These are phyloP conservation scores for Drosophila kambysellisi DNA, from an alignment of 2,888 invertebrate genomes.

Conservation along the genomic window DNA sequence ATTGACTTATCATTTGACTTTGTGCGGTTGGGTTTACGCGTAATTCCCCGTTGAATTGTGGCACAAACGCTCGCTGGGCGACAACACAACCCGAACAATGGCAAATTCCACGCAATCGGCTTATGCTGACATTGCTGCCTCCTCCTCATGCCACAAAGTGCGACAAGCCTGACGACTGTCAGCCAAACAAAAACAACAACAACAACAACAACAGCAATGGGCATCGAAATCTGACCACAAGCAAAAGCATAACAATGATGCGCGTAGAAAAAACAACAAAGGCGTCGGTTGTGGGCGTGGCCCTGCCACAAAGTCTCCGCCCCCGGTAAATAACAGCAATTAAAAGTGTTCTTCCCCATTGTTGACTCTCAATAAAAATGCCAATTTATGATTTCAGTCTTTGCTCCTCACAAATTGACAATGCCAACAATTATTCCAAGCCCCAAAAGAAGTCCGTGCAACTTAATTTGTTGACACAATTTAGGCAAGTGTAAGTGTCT, in stretches of 20 bases:
- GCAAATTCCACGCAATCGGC: constrained; percentile 79
- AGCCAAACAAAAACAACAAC: constrained; percentile 36
- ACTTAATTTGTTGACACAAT: neutral
- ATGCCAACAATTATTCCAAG: constrained; percentile 34
- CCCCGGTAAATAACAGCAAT: constrained; percentile 58
- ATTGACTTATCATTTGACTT: constrained; percentile 80
- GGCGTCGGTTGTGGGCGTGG: constrained; percentile 16
- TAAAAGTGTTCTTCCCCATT: constrained; percentile 53
- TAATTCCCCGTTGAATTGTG: constrained; percentile 55
- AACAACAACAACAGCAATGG: constrained; percentile 25
- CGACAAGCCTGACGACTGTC: constrained; percentile 41
- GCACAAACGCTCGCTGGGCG: constrained; percentile 4
- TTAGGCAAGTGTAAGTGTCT: neutral
- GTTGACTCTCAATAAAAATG: constrained; percentile 56
- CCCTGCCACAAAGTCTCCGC: constrained; percentile 15
- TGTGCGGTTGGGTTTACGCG: constrained; percentile 55
- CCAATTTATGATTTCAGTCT: constrained; percentile 46
- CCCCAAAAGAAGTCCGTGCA: constrained; percentile 7
- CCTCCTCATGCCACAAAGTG: constrained; percentile 64
- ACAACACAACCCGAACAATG: constrained; percentile 59
- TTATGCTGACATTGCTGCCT: constrained; percentile 75
- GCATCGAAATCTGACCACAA: constrained; percentile 48
- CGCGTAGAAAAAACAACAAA: constrained; percentile 34
- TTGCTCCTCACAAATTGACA: constrained; percentile 31
- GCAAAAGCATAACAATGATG: constrained; percentile 67